Evolutionary conservation across 2,888 invertebrate genomes (phyloP).

Genomic region (Pilophorus perplexus): DNA sequence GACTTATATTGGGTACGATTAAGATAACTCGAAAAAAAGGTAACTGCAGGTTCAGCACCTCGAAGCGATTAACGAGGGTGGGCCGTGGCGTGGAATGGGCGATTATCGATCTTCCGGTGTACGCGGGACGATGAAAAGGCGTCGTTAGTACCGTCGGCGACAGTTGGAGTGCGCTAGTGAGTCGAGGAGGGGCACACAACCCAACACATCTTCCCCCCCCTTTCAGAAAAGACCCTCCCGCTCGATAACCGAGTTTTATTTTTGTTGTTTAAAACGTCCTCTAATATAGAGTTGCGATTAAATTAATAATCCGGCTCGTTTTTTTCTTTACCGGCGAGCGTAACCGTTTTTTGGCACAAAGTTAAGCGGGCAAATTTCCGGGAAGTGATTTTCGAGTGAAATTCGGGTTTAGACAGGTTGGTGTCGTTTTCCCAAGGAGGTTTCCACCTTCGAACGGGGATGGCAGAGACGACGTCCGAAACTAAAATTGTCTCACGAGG

Average conservation of each 20-base stretch:
- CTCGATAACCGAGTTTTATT: slow-evolving; percentile 19
- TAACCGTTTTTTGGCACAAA: too few species aligned
- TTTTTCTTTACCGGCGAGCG: not conserved
- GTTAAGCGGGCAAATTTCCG: too few species aligned
- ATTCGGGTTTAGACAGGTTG: too few species aligned
- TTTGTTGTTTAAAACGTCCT: too few species aligned
- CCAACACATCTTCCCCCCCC: not conserved
- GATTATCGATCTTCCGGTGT: slow-evolving; percentile 11
- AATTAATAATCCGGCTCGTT: not conserved
- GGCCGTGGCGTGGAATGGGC: not conserved
- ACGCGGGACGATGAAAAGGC: not conserved
- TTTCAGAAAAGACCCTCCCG: not conserved
- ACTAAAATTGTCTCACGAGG: slow-evolving; percentile 6
- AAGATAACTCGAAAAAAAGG: too few species aligned
- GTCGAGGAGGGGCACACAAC: slow-evolving; percentile 1
- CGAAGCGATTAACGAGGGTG: not conserved
- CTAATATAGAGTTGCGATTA: too few species aligned
- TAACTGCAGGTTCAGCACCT: too few species aligned
- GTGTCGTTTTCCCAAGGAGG: slow-evolving; percentile 12
- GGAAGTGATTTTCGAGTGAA: too few species aligned
- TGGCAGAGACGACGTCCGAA: slow-evolving; percentile 17
- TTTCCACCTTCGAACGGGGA: slow-evolving; percentile 15
- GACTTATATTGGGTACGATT: too few species aligned
- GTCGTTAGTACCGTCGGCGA: not conserved
- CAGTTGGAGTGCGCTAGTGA: not conserved